Base-by-base conservation (phyloP, 2,797 vertebrate species). In the Eulemur mongoz region DNA sequence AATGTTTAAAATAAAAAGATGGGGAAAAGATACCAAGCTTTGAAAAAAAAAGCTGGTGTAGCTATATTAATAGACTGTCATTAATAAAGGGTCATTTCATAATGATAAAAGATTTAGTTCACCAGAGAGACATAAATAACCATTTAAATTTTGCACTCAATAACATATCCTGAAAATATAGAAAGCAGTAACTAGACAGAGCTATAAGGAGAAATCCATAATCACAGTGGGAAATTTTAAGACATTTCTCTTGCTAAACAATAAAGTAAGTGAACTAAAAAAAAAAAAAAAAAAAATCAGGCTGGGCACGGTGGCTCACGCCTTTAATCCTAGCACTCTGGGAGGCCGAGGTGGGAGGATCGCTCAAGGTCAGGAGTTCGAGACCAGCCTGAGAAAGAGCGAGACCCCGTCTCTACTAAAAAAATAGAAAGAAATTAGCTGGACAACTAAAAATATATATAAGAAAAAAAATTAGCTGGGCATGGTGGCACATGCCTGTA, bases 71-170 rank as follows among this genome's bases (percentile, higher is more conserved):
- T 7, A 80, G 13, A 40, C 2, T 82, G 1, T 54, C 20, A 54
- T 54, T 92, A 83, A 82, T 45, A 70, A 72, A 75, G 40, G 7
- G 23, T 96, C 14, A 89, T 92, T 78, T 88, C n/a, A 79, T 57
- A 82, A 75, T 23, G 6, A 61, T 32, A 72, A 82, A 91, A 54
- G 52, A 50, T 73, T 72, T 52, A 75, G 35, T 84, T 94, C 14
- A 48, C 45, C 43, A 83, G 35, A 82, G 83, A 72, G 14, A 32
- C 11, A 14, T 27, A 57, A 57, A n/a, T 57, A 86, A 72, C 23
- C 23, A 78, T 32, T 84, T 72, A 96, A 61, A 81, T 83, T 67
- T 38, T 81, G 43, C 65, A 63, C 35, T 80, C 57, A 95, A 27
- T 75, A 76, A 87, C 35, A 82, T 4, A 76, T 2, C 11, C 38